Conservation (phyloP, 53 echinoderm and acorn worm species). For the Actinopyga echinites region DNA sequence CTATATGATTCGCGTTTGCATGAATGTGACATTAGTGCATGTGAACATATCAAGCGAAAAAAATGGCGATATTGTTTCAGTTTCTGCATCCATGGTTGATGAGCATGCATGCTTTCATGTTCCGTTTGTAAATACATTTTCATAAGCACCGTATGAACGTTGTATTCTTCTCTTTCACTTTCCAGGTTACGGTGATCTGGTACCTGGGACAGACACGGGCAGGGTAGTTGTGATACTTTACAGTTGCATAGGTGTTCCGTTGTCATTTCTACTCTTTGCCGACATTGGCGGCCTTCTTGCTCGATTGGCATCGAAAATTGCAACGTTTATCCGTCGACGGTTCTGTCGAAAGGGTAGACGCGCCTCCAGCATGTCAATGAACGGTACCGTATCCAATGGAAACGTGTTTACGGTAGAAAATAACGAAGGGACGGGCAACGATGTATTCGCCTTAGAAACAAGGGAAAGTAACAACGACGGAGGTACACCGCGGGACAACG, state of each 20-base stretch:
- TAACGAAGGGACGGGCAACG: background rate
- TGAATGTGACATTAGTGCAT: no score
- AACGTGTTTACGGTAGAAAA: background rate
- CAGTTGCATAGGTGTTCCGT: conserved; percentile 70
- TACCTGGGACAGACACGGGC: conserved; percentile 63
- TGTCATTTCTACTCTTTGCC: conserved; percentile 77
- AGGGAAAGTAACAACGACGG: background rate
- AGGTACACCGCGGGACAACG: background rate
- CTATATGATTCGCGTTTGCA: no score
- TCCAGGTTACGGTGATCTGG: conserved; percentile 82
- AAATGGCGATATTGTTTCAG: no score
- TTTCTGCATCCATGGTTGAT: no score
- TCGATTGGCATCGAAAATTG: conserved; percentile 36
- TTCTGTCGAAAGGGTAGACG: background rate
- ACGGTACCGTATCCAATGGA: background rate
- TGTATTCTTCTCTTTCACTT: background rate
- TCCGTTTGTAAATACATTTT: no score
- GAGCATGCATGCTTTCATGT: no score
- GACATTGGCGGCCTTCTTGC: conserved; percentile 80
- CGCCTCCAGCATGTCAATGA: background rate
- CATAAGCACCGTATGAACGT: background rate
- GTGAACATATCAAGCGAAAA: no score
- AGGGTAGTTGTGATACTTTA: conserved; percentile 65
- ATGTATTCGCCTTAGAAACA: background rate
- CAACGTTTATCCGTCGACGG: background rate